A percentile compares a stretch with the other conserved stretches of the same genome.
Conservation (phyloP, 2,888 invertebrate species). For the Dicyrtomina minuta region DNA sequence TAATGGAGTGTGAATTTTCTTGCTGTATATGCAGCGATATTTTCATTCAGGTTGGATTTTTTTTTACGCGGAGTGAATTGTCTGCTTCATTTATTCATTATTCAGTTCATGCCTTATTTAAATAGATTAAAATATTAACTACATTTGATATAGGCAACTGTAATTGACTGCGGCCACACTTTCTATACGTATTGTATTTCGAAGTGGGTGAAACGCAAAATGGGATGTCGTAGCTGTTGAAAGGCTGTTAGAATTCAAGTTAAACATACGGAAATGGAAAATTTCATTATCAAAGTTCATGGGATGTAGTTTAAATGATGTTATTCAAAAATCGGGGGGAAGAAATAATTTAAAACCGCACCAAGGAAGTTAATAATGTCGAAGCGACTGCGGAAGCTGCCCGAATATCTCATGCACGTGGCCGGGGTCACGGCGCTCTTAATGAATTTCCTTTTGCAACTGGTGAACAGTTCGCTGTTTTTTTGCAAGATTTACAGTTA, state of each 20-base stretch:
- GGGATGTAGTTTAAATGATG: slow-evolving; percentile 64
- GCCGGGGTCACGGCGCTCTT: background rate
- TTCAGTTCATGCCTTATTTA: too few relatives aligned
- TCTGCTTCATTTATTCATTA: background rate
- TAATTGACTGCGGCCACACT: slow-evolving; percentile 72
- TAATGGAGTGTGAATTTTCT: slow-evolving; percentile 70
- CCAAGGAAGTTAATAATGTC: slow-evolving; percentile 29
- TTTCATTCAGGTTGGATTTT: slow-evolving; percentile 62
- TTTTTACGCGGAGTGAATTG: too few relatives aligned
- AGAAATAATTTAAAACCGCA: slow-evolving; percentile 15
- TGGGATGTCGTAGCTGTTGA: slow-evolving; percentile 72
- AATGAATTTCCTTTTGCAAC: background rate
- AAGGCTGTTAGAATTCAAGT: slow-evolving; percentile 61
- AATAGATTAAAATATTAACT: background rate
- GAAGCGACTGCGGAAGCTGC: slow-evolving; percentile 25
- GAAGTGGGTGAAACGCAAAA: slow-evolving; percentile 69
- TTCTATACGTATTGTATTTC: slow-evolving; percentile 72
- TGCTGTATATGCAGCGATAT: slow-evolving; percentile 76
- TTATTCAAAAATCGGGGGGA: slow-evolving; percentile 63
- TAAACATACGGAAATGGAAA: slow-evolving; percentile 68
- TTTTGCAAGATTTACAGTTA: slow-evolving; percentile 5
- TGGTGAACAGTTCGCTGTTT: slow-evolving; percentile 7
- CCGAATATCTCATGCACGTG: slow-evolving; percentile 30
- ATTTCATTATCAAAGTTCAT: slow-evolving; percentile 71
- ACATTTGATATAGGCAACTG: slow-evolving; percentile 60